phyloP scores from a whole-genome alignment of 2,888 invertebrate species.

The Brenthis hecate region DNA sequence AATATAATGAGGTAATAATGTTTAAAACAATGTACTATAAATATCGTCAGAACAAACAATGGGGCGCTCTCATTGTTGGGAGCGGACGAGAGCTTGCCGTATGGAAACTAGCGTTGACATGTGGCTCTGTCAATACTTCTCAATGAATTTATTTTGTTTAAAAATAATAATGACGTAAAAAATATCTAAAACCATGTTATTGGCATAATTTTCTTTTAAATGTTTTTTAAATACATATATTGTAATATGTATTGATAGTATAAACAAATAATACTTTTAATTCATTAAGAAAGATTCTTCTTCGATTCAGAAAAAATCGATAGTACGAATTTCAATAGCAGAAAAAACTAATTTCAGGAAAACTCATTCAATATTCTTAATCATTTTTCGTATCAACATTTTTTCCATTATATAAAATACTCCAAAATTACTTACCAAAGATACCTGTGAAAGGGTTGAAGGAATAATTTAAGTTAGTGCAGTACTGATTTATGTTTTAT shows the following conservation, averaged over 20 bases:
- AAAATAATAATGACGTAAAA: neutral
- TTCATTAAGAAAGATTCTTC: no score
- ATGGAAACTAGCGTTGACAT: neutral
- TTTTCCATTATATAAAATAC: no score
- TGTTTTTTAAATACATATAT: no score
- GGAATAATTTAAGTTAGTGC: constrained; percentile 3
- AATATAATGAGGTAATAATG: constrained; percentile 22
- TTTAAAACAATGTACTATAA: constrained; percentile 18
- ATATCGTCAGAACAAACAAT: constrained; percentile 9
- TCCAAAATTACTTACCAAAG: constrained; percentile 9
- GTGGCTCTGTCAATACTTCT: neutral
- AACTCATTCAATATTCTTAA: no score
- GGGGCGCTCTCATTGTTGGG: neutral
- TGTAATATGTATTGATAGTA: no score
- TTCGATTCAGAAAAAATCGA: no score
- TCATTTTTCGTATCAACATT: no score
- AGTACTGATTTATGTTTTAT: neutral
- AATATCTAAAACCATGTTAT: no score
- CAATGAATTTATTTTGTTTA: neutral
- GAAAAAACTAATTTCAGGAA: no score
- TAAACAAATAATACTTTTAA: no score
- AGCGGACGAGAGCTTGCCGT: neutral
- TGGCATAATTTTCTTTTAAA: no score
- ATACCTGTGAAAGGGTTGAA: constrained; percentile 11
- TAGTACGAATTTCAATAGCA: no score